phyloP scores from a whole-genome alignment of 2,888 invertebrate species.

The Callyntrura guangdongensis region DNA sequence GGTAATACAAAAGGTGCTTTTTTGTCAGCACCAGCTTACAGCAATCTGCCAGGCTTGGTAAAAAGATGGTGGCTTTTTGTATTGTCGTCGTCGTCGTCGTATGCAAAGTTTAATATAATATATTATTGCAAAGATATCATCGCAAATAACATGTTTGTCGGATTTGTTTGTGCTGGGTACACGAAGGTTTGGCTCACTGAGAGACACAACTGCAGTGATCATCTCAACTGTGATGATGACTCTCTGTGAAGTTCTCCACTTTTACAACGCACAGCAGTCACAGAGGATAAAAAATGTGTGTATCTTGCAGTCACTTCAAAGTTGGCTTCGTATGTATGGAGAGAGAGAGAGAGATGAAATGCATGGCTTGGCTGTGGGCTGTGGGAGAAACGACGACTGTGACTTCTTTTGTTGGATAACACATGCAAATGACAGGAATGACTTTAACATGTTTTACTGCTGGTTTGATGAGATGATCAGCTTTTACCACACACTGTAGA shows the following conservation, averaged over 20 bases:
- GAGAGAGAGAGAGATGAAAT: constrained; percentile 17
- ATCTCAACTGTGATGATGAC: background rate
- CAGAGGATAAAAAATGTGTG: too few species aligned
- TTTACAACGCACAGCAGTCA: background rate
- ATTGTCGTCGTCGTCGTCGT: background rate
- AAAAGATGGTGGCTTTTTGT: background rate
- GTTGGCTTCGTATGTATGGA: constrained; percentile 5
- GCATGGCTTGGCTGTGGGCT: too few species aligned
- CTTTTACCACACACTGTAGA: constrained; percentile 2
- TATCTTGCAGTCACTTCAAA: background rate
- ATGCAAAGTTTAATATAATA: constrained; percentile 2
- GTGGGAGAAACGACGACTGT: constrained; percentile 1
- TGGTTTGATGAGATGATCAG: constrained; percentile 38
- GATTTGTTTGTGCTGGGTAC: background rate
- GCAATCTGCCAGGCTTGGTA: background rate
- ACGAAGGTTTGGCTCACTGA: background rate
- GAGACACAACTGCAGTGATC: background rate
- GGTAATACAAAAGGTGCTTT: constrained; percentile 1
- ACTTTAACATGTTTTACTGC: constrained; percentile 68
- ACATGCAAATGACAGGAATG: constrained; percentile 67
- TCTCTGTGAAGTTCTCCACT: background rate
- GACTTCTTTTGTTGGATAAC: constrained; percentile 56
- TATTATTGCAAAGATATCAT: background rate
- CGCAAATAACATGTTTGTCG: background rate
- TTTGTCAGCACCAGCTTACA: background rate